Evolutionary conservation across 1,140 invertebrate genomes (phyloP).

Genomic region (Drosophila burlai): DNA sequence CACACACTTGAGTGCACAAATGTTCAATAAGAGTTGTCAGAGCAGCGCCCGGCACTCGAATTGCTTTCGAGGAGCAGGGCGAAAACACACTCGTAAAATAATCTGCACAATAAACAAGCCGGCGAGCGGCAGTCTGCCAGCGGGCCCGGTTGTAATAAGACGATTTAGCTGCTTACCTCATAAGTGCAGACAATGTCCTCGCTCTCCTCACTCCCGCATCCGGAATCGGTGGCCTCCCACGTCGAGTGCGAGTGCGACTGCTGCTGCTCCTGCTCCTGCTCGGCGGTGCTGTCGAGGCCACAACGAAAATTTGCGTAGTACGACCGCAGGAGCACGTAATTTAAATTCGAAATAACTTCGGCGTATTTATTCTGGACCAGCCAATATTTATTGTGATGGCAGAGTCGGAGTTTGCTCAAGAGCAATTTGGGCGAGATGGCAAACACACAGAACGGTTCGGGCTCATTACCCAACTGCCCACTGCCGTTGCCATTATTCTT

Average conservation of each 20-base stretch:
- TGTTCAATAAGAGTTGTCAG: slow-evolving; percentile 77
- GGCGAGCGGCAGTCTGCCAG: slow-evolving; percentile 37
- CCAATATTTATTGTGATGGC: slow-evolving; percentile 85
- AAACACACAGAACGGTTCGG: slow-evolving; percentile 65
- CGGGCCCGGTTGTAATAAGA: slow-evolving; percentile 64
- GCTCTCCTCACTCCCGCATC: slow-evolving; percentile 17
- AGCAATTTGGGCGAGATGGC: slow-evolving; percentile 85
- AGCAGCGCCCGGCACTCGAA: slow-evolving; percentile 47
- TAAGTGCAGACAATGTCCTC: slow-evolving; percentile 80
- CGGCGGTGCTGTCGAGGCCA: slow-evolving; percentile 52
- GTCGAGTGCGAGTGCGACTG: background rate
- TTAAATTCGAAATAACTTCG: slow-evolving; percentile 85
- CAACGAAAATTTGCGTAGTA: slow-evolving; percentile 73
- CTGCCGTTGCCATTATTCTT: slow-evolving; percentile 29
- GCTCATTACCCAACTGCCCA: slow-evolving; percentile 61
- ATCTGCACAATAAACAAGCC: slow-evolving; percentile 79
- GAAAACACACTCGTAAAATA: slow-evolving; percentile 66
- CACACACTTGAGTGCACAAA: slow-evolving; percentile 82
- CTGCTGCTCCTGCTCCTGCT: slow-evolving; percentile 3
- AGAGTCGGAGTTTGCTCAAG: slow-evolving; percentile 82
- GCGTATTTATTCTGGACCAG: slow-evolving; percentile 85
- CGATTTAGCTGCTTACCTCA: slow-evolving; percentile 82
- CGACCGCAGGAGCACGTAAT: slow-evolving; percentile 76
- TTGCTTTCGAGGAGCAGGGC: slow-evolving; percentile 50
- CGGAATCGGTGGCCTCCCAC: slow-evolving; percentile 36